Evolutionary conservation across 2,113 vertebrate genomes (phyloP).

Genomic region (Nesospiza acunhae): DNA sequence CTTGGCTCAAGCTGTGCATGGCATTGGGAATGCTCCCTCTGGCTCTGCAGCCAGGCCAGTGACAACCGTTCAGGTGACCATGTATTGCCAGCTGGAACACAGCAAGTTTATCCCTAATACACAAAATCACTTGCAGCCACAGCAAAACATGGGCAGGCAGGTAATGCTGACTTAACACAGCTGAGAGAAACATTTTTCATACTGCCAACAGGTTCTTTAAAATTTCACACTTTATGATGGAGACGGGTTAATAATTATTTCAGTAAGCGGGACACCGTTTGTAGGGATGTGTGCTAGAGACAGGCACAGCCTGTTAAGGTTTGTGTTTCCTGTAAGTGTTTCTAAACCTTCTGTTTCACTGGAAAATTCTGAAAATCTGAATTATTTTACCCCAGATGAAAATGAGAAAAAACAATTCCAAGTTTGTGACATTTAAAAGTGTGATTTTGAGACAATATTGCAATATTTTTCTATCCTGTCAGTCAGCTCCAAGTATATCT

Average conservation of each 20-base stretch:
- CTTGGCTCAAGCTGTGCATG: not conserved
- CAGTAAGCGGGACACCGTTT: not conserved
- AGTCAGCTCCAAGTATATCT: not conserved
- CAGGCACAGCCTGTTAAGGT: not conserved
- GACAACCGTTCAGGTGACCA: not conserved
- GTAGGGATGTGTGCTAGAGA: not conserved
- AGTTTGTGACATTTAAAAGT: not conserved
- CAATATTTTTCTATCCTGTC: not conserved
- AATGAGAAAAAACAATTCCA: not conserved
- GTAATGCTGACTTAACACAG: not conserved
- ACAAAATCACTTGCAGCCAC: not conserved
- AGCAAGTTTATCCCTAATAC: not conserved
- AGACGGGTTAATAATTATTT: not conserved
- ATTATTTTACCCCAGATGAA: not conserved
- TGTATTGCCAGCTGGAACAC: not conserved
- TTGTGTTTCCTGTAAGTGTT: not conserved
- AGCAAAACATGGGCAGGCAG: not conserved
- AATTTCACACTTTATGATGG: not conserved
- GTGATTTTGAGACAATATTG: not conserved
- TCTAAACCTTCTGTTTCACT: not conserved
- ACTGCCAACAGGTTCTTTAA: constrained; percentile 5
- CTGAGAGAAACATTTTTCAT: not conserved
- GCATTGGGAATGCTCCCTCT: not conserved
- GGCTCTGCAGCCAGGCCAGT: not conserved
- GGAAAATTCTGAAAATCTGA: not conserved